A percentile compares a stretch with the other conserved stretches of the same genome.
phyloP scores from a whole-genome alignment of 1,140 invertebrate genomes.

The Conus ventricosus region DNA sequence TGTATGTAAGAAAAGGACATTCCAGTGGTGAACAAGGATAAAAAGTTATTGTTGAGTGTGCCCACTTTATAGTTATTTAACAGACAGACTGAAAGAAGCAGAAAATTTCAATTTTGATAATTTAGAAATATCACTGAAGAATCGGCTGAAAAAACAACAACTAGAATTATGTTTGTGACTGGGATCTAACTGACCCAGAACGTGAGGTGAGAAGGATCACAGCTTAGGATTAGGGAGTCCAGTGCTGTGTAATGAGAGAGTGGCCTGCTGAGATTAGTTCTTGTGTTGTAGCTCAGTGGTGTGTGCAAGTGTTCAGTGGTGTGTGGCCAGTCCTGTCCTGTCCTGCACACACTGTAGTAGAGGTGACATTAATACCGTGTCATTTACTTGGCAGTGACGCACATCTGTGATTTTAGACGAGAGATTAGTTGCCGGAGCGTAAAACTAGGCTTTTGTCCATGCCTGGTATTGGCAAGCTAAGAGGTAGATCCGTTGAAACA shows the following conservation, averaged over 20 bases:
- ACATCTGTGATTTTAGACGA: slow-evolving; percentile 4
- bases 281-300: neutral
- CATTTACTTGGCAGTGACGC: slow-evolving; percentile 20
- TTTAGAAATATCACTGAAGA: too few species aligned
- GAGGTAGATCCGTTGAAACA: slow-evolving; percentile 1
- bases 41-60: too few species aligned
- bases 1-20: too few species aligned
- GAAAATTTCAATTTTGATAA: too few species aligned
- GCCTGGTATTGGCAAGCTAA: neutral
- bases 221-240: neutral
- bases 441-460: slow-evolving; percentile 18
- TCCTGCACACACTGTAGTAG: neutral
- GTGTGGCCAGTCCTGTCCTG: neutral
- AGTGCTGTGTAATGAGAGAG: neutral
- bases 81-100: too few species aligned
- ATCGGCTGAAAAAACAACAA: neutral
- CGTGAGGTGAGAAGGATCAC: neutral
- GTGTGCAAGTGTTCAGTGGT: neutral
- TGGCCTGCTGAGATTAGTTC: neutral
- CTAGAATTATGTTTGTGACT: neutral
- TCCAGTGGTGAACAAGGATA: too few species aligned
- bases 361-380: neutral
- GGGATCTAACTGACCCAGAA: neutral
- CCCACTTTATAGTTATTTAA: too few species aligned
- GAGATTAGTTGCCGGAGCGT: neutral